phyloP scores from a whole-genome alignment of 2,113 vertebrate genomes.

The Cheirogaleus medius region DNA sequence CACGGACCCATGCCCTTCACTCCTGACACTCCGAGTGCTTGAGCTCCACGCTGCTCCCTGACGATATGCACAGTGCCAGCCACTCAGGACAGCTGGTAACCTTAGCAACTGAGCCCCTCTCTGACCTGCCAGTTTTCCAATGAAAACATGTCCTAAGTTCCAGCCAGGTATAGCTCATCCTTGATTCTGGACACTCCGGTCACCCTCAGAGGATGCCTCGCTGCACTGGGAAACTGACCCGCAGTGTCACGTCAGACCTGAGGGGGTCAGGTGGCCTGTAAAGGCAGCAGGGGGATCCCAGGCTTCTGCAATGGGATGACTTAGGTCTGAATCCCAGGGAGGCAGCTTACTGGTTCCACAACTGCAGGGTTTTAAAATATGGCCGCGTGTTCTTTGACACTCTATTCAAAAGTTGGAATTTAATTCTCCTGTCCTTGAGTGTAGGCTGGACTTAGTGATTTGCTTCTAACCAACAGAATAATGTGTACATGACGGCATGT shows the following conservation, averaged over 20 bases:
- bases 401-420: background rate
- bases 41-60: background rate
- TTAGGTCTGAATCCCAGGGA: background rate
- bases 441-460: background rate
- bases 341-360: background rate
- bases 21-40: too few relatives aligned
- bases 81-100: background rate
- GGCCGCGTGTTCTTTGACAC: background rate
- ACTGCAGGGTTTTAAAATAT: background rate
- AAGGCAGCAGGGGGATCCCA: background rate
- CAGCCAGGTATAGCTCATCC: background rate
- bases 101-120: background rate
- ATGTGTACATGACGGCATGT: rapidly evolving
- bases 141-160: background rate
- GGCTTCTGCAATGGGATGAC: background rate
- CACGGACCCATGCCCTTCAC: background rate
- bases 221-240: background rate
- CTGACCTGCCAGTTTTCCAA: background rate
- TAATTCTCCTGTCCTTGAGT: background rate
- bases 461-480: background rate
- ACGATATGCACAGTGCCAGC: too few relatives aligned
- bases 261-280: background rate
- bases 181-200: background rate
- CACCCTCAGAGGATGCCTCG: background rate
- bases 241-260: background rate